Base-by-base conservation (phyloP, 2,888 invertebrate species). In the Cremastobaeus sp. region DNA sequence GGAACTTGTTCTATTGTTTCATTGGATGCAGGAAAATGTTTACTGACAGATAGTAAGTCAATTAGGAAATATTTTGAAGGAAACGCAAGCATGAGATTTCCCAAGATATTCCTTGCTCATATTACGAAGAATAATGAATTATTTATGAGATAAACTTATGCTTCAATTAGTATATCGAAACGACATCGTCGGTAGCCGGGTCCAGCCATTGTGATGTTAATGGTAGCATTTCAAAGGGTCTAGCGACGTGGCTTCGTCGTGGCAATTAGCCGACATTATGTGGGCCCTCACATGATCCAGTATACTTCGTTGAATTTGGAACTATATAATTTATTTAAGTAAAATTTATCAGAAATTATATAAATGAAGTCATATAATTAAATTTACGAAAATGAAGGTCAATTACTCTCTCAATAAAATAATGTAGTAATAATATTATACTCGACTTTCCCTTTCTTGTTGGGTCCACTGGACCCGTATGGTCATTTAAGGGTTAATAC, bases 91-190 rank as follows among this genome's bases (percentile, higher is more conserved):
- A 59, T 69, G 59, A 52, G 68, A 59, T 60, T 52, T 69, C 45
- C 30, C 52, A 37, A 14, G 59, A 34, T 52, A 30, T 59, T 60
- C 54, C 45, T 65, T 18, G 47, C 60, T 41, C 45, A 55, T 66
- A 73, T 28, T 60, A 48, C 48, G 64, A 60, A 76, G 59, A 35
- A 48, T 25, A 48, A 81, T 81, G 77, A 82, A 82, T 81, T 77
- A 82, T 79, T 77, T 73, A 81, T 74, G 76, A 66, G 74, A 52
- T 70, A 77, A 78, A 74, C 71, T 79, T 81, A 78, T 77, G 71
- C 77, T 79, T 81, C 79, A 81, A 82, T 81, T 81, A 82, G 79
- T 77, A 76, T 76, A 77, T 77, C 76, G 76, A 72, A 77, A 78
- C 74, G 68, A 70, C 66, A 60, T 54, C 66, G 60, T 48, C 30